phyloP scores from a whole-genome alignment of 2,113 vertebrate species.

The Microcebus griseorufus region DNA sequence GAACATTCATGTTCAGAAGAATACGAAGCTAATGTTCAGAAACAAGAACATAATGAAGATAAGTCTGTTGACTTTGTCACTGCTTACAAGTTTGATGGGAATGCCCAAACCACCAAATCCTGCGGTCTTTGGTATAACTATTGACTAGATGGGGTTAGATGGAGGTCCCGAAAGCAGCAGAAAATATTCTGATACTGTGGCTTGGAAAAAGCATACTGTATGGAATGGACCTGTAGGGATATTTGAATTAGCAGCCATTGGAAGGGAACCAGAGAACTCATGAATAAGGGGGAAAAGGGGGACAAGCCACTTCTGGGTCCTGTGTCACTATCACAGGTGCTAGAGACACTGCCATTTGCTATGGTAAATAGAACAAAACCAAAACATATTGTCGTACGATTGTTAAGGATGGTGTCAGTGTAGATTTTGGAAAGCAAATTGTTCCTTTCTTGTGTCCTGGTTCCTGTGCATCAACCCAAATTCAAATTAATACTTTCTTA shows the following conservation, averaged over 20 bases:
- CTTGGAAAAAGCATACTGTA: slow-evolving; percentile 90
- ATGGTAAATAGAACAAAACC: slow-evolving; percentile 92
- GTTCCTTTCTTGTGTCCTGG: background rate
- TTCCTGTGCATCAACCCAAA: slow-evolving; percentile 71
- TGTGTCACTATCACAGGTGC: slow-evolving; percentile 93
- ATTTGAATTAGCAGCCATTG: slow-evolving; percentile 91
- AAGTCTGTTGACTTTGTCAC: slow-evolving; percentile 91
- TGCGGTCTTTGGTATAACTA: slow-evolving; percentile 87
- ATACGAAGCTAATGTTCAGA: slow-evolving; percentile 93
- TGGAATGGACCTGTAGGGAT: slow-evolving; percentile 93
- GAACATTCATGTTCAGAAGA: slow-evolving; percentile 90
- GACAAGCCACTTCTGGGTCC: slow-evolving; percentile 88
- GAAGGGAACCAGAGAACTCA: slow-evolving; percentile 90
- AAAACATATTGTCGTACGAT: slow-evolving; percentile 93
- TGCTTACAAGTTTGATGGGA: slow-evolving; percentile 92
- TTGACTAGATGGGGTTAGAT: slow-evolving; percentile 92
- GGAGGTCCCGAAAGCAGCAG: slow-evolving; percentile 91
- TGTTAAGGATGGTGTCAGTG: slow-evolving; percentile 89
- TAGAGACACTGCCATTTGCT: slow-evolving; percentile 92
- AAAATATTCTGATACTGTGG: slow-evolving; percentile 85
- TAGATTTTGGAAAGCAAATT: slow-evolving; percentile 92
- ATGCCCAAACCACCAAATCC: slow-evolving; percentile 85
- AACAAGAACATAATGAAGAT: slow-evolving; percentile 89
- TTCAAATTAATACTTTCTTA: slow-evolving; percentile 72
- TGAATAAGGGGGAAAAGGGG: slow-evolving; percentile 92